phyloP scores from a whole-genome alignment of 2,113 vertebrate species.

The Pardalotus punctatus region DNA sequence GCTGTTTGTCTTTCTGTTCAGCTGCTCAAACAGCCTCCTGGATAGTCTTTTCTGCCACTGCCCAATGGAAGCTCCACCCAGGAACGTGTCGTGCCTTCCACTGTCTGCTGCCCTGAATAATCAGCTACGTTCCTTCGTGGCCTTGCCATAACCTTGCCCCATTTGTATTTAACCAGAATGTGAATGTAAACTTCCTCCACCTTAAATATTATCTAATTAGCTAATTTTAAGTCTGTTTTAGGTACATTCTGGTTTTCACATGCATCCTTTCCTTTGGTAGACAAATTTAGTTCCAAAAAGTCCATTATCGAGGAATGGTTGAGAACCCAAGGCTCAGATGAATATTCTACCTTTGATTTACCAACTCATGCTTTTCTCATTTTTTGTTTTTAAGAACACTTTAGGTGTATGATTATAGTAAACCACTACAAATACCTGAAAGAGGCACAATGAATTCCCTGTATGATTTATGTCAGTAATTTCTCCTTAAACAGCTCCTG shows the following conservation, averaged over 20 bases:
- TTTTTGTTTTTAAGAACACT: background rate
- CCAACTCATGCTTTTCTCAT: background rate
- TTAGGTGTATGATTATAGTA: background rate
- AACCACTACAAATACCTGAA: background rate
- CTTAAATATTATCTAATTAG: background rate
- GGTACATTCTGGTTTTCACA: background rate
- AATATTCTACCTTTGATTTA: background rate
- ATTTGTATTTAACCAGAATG: background rate
- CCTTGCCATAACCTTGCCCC: background rate
- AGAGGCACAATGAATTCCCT: background rate
- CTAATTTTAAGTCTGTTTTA: background rate
- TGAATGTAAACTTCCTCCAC: too few species aligned
- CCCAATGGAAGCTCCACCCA: background rate
- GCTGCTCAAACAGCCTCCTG: background rate
- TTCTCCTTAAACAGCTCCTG: background rate
- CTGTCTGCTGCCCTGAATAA: background rate
- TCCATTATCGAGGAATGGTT: background rate
- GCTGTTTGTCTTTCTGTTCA: background rate
- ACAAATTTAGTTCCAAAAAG: background rate
- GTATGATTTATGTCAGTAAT: background rate
- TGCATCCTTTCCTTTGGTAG: background rate
- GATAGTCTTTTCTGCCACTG: background rate
- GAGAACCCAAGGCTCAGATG: background rate
- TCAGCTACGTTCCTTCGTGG: background rate
- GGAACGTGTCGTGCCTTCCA: accelerated